A percentile compares a stretch with the other conserved stretches of the same genome.
Conservation (phyloP, 2,888 invertebrate genomes). For the Choreutis nemorana region DNA sequence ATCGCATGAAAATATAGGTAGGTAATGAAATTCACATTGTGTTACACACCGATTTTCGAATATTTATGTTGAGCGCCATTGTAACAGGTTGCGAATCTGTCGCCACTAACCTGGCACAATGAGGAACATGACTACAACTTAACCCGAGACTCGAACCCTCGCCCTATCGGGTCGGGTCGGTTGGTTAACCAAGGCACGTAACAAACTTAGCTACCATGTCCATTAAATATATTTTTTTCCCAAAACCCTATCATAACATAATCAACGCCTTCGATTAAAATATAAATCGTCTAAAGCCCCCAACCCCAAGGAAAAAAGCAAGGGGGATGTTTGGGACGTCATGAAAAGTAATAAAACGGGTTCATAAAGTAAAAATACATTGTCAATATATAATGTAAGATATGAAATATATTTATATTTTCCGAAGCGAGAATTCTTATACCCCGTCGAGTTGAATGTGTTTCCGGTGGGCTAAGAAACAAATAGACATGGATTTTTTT, state of each 20-base stretch:
- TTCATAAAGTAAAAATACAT: conserved; percentile 38
- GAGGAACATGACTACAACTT: too few relatives aligned
- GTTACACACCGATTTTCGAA: too few relatives aligned
- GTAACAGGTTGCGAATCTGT: too few relatives aligned
- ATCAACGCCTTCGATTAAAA: conserved; percentile 50
- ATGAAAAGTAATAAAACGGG: conserved; percentile 48
- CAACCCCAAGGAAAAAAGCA: conserved; percentile 22
- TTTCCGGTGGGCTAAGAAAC: conserved; percentile 13
- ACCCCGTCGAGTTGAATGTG: conserved; percentile 25
- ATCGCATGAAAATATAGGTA: too few relatives aligned
- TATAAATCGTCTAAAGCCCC: conserved; percentile 51
- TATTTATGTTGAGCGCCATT: too few relatives aligned
- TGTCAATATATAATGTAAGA: conserved; percentile 36
- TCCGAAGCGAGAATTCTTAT: conserved; percentile 20
- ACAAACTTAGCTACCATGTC: too few relatives aligned
- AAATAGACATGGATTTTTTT: conserved; percentile 13
- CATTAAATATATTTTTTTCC: too few relatives aligned
- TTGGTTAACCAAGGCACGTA: too few relatives aligned
- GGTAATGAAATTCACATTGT: too few relatives aligned
- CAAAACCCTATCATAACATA: conserved; percentile 17
- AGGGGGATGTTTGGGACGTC: conserved; percentile 42
- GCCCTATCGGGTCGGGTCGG: too few relatives aligned
- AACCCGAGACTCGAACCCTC: too few relatives aligned
- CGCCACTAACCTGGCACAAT: too few relatives aligned
- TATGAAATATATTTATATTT: conserved; percentile 33